Conservation (phyloP, 2,797 vertebrate genomes). For the Alcedo atthis region DNA sequence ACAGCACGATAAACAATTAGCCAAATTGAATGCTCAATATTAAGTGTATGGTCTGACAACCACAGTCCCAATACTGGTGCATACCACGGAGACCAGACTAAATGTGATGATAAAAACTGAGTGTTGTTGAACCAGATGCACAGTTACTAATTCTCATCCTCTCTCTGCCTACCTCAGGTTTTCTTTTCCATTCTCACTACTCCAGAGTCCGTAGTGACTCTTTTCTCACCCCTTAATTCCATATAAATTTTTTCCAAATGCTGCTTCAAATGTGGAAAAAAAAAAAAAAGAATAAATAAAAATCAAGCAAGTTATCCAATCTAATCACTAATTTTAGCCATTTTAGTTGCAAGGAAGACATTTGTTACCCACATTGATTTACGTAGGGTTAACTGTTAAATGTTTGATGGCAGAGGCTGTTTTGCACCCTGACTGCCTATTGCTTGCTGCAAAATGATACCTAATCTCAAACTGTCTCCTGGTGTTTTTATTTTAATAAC, state of each 20-base stretch:
- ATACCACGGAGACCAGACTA: not conserved
- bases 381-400: not conserved
- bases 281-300: not conserved
- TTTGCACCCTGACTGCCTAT: not conserved
- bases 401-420: not conserved
- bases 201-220: not conserved
- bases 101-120: not conserved
- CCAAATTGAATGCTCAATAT: accelerated
- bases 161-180: not conserved
- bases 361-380: not conserved
- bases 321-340: not conserved
- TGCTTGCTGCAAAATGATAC: not conserved
- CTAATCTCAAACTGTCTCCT: not conserved
- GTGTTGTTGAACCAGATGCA: not conserved
- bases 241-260: not conserved
- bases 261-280: not conserved
- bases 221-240: not conserved
- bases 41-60: not conserved
- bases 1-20: not conserved
- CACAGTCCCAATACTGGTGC: not conserved
- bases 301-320: not conserved
- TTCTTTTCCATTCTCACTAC: not conserved
- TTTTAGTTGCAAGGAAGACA: not conserved
- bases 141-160: not conserved
- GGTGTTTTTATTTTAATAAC: not conserved